Evolutionary conservation across 2,888 invertebrate species (phyloP).

Genomic region (Cheiracanthium punctorium): DNA sequence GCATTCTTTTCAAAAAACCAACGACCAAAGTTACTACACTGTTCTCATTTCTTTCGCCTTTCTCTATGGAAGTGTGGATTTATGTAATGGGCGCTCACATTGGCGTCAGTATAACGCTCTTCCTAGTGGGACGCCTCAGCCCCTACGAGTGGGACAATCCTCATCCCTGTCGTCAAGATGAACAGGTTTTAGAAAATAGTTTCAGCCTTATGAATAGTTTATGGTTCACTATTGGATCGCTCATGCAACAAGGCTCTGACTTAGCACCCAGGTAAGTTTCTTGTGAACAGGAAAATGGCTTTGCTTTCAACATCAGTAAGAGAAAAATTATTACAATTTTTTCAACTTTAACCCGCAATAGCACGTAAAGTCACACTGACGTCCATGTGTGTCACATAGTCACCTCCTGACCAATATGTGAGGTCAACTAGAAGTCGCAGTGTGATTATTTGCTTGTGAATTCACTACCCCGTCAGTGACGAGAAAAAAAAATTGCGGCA

Average conservation of each 20-base stretch:
- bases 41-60: conserved; percentile 95
- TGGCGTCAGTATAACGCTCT: conserved; percentile 87
- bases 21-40: conserved; percentile 89
- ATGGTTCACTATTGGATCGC: conserved; percentile 97
- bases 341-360: too few species aligned
- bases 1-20: conserved; percentile 92
- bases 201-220: conserved; percentile 95
- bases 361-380: too few species aligned
- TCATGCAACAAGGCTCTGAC: conserved; percentile 97
- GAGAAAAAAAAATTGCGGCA: too few species aligned
- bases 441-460: too few species aligned
- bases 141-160: conserved; percentile 81
- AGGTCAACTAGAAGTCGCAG: too few species aligned
- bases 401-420: too few species aligned
- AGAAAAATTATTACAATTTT: too few species aligned
- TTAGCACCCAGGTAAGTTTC: conserved; percentile 95
- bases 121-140: conserved; percentile 76
- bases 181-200: conserved; percentile 86
- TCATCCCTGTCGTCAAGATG: conserved; percentile 84
- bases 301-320: not conserved
- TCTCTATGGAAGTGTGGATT: conserved; percentile 90
- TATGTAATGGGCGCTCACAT: conserved; percentile 88
- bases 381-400: too few species aligned
- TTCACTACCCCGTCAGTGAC: too few species aligned
- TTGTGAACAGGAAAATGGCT: too few species aligned